A percentile compares a stretch with the other conserved stretches of the same genome.
Evolutionary conservation across 2,888 invertebrate species (phyloP).

Genomic region (Eristalinus aeneus): DNA sequence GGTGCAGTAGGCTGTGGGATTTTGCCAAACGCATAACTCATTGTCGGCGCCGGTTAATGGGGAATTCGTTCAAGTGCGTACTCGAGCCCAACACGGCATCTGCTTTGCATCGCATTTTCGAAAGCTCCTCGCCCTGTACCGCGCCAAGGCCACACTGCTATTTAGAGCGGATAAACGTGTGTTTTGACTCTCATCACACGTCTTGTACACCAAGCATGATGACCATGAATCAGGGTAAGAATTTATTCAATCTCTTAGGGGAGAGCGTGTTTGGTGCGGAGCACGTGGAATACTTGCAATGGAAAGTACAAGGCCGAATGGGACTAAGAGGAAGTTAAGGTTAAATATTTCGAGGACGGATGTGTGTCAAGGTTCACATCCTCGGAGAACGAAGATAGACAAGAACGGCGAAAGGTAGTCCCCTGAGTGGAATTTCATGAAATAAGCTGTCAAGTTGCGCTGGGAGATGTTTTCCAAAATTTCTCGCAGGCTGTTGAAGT

Average conservation of each 20-base stretch:
- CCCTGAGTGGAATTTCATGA: background rate
- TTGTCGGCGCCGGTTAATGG: slow-evolving; percentile 50
- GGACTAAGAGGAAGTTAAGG: slow-evolving; percentile 33
- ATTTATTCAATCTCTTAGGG: background rate
- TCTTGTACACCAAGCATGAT: background rate
- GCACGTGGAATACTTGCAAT: slow-evolving; percentile 18
- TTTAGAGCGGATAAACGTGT: slow-evolving; percentile 59
- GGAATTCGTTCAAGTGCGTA: slow-evolving; percentile 44
- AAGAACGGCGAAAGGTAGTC: background rate
- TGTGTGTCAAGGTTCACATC: background rate
- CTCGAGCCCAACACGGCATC: slow-evolving; percentile 31
- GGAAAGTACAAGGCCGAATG: slow-evolving; percentile 27
- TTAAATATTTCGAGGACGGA: background rate
- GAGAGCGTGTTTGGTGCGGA: background rate
- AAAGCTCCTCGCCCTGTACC: background rate
- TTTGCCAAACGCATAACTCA: slow-evolving; percentile 59
- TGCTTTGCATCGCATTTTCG: background rate
- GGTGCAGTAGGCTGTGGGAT: slow-evolving; percentile 27
- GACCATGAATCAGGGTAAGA: slow-evolving; percentile 10
- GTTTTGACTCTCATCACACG: background rate
- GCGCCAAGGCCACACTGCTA: slow-evolving; percentile 39
- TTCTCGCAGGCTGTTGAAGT: background rate
- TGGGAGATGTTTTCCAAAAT: background rate
- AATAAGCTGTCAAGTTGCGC: background rate
- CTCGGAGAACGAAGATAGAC: background rate